Percentiles rank a stretch among this genome's conserved stretches.
phyloP scores from a whole-genome alignment of 1,140 invertebrate genomes.

The Trichonephila inaurata region DNA sequence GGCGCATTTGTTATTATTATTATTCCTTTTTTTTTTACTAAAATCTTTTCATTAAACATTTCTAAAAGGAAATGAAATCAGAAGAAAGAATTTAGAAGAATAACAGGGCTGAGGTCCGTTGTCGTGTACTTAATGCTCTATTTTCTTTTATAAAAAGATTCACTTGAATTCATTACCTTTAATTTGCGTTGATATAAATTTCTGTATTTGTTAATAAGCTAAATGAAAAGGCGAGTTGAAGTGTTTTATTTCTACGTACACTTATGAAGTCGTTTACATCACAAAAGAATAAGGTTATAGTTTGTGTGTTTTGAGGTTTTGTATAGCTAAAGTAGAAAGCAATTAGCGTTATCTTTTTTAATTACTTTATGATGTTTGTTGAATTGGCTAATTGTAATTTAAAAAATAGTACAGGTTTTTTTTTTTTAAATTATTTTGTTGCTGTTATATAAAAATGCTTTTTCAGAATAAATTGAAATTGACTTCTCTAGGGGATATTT shows the following conservation, averaged over 20 bases:
- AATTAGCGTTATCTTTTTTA: too few species aligned
- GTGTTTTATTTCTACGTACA: too few species aligned
- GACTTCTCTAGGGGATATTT: too few species aligned
- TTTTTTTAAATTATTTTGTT: too few species aligned
- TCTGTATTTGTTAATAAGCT: background rate
- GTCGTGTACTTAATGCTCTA: background rate
- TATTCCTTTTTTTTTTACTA: background rate
- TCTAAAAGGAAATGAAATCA: background rate
- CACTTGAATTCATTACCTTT: background rate
- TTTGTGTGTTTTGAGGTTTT: background rate
- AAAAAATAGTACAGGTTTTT: too few species aligned
- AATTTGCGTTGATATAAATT: conserved; percentile 6
- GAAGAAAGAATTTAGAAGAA: background rate
- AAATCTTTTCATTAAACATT: conserved; percentile 8
- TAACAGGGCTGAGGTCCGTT: background rate
- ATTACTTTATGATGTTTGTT: too few species aligned
- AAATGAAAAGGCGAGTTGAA: background rate
- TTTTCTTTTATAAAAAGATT: background rate
- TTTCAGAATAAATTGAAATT: too few species aligned
- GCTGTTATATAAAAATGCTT: too few species aligned
- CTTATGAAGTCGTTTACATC: background rate
- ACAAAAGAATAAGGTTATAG: background rate
- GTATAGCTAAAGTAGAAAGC: background rate
- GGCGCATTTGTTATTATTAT: background rate
- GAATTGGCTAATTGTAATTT: too few species aligned